Base-by-base conservation (phyloP, 2,797 vertebrate species). In the Galaxias olidus region DNA sequence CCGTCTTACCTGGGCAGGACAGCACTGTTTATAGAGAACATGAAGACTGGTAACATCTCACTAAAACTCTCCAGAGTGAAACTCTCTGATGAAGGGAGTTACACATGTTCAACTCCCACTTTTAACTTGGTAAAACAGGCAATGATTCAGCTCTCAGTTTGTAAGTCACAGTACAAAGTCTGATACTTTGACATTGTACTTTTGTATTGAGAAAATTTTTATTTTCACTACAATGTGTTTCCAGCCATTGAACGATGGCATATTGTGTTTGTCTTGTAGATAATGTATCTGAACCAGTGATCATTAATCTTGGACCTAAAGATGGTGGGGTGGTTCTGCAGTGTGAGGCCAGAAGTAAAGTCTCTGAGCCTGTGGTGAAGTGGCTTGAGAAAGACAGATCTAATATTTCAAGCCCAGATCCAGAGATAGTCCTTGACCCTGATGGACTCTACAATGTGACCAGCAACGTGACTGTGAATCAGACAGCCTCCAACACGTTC, bases 31-130 rank as follows among this genome's bases (percentile, higher is more conserved):
- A 52, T 0, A 17, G 58, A 42, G 41, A 63, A 80, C 9, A 30
- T 86, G 18, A 17, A 10, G 9, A 51, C 58, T 9, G 84, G 84
- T 10, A 80, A 82, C 0, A 0, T 77, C 10, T 86, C 84, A 30
- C 55, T 84, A 10, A 53, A 66, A 56, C 68, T 84, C 41, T 68
- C 50, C 49, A 60, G 61, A 0, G 50, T 72, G 13, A 12, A 0
- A 1, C 10, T 79, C 9, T 60, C 57, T 0, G 84, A 86, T 57
- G 41, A 71, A 13, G 84, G 82, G n/a, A 41, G 40, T 8, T 84
- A 86, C 46, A 77, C 9, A 8, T 84, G 82, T 70, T 61, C 63
- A 0, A 44, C 81, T 59, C 11, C 15, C 10, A 64, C 52, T 53
- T 30, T 30, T 30, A 6, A 2, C 30, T 41, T 15, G 9, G 20